These are phyloP conservation scores for Tortrix viridana DNA, from an alignment of 2,888 invertebrate species.

Conservation along the genomic window DNA sequence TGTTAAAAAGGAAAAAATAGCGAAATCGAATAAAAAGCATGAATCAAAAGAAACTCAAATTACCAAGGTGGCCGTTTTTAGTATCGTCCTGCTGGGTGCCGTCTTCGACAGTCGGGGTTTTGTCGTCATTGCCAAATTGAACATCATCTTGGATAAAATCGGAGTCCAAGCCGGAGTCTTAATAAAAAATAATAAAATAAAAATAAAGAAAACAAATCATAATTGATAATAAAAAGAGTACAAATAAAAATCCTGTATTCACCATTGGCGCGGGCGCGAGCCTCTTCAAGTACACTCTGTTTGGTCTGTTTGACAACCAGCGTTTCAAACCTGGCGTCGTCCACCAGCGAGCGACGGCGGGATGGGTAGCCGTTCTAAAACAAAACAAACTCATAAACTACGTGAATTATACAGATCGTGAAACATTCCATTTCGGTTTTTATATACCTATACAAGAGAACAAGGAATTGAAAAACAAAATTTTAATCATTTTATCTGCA, in stretches of 20 bases:
- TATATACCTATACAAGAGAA: no score
- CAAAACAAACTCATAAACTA: conserved; percentile 46
- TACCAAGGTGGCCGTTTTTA: conserved; percentile 85
- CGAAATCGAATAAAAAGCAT: conserved; percentile 36
- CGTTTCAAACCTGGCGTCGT: conserved; percentile 98
- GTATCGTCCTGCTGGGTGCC: conserved; percentile 76
- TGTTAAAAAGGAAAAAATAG: conserved; percentile 37
- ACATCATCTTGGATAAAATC: conserved; percentile 85
- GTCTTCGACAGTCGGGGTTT: conserved; percentile 75
- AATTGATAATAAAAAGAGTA: conserved; percentile 38
- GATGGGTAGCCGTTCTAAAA: conserved; percentile 98
- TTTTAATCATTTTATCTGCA: neutral
- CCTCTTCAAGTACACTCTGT: conserved; percentile 95
- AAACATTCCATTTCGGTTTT: no score
- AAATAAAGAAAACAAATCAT: conserved; percentile 45
- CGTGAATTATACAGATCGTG: no score
- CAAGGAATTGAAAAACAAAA: neutral
- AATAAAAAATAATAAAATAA: conserved; percentile 54
- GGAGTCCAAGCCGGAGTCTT: conserved; percentile 87
- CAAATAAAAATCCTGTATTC: conserved; percentile 55
- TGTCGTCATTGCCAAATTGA: conserved; percentile 74
- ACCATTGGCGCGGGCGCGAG: conserved; percentile 95
- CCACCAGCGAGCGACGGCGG: conserved; percentile 96
- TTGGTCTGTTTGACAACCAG: conserved; percentile 97
- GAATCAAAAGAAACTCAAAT: conserved; percentile 46